Percentiles rank a stretch among this genome's conserved stretches.
Conservation (phyloP, 1,140 invertebrate genomes). For the Holcopasites calliopsidis region DNA sequence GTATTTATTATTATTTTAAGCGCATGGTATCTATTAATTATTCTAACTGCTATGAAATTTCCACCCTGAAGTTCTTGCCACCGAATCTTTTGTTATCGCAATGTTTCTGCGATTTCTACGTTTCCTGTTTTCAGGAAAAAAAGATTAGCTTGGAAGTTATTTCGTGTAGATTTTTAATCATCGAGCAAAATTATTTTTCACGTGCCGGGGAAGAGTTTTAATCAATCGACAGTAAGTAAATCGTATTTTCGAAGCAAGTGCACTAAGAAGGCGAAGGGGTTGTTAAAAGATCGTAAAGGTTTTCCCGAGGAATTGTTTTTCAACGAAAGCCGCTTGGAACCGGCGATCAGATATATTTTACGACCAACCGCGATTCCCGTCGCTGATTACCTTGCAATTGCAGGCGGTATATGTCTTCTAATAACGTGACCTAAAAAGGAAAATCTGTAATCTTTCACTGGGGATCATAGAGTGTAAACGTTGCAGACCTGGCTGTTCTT, state of each 20-base stretch:
- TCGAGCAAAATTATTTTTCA: background rate
- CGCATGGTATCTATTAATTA: too few species aligned
- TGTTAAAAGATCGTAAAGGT: constrained; percentile 55
- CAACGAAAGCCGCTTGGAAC: constrained; percentile 3
- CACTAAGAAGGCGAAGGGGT: background rate
- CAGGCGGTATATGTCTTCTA: constrained; percentile 46
- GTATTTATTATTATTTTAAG: too few species aligned
- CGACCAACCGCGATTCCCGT: constrained; percentile 41
- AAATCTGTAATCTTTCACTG: constrained; percentile 20
- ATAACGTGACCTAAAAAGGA: constrained; percentile 58
- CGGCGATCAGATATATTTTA: constrained; percentile 59
- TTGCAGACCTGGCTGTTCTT: background rate
- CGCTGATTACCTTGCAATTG: constrained; percentile 59
- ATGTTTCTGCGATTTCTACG: too few species aligned
- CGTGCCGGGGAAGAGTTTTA: background rate
- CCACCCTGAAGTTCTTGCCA: too few species aligned
- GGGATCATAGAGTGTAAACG: constrained; percentile 27
- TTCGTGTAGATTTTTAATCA: too few species aligned
- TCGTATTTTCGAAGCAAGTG: background rate
- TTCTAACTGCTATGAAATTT: too few species aligned
- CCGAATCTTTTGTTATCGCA: too few species aligned
- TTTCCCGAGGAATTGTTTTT: constrained; percentile 44
- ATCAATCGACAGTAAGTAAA: background rate
- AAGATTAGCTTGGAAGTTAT: too few species aligned
- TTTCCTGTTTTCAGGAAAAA: too few species aligned